Evolutionary conservation across 92 coral and sea anemone genomes (phyloP).

Genomic region (Zoanthus sociatus): DNA sequence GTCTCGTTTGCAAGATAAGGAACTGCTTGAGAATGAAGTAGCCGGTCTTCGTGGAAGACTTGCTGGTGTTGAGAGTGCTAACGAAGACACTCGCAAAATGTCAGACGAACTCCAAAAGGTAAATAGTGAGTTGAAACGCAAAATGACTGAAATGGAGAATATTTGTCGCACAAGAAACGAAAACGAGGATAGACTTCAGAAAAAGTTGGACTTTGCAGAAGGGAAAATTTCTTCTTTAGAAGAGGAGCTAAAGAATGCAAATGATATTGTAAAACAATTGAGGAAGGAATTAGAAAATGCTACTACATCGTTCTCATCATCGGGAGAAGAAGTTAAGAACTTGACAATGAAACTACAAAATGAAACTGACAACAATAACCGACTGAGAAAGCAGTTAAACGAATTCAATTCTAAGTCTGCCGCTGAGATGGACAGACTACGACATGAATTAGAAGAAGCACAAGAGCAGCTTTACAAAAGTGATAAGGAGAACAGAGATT

Average conservation of each 20-base stretch:
- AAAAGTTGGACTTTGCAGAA: slow-evolving; percentile 54
- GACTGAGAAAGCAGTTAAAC: slow-evolving; percentile 53
- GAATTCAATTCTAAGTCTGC: slow-evolving; percentile 33
- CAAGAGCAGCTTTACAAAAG: slow-evolving; percentile 58
- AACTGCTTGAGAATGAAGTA: slow-evolving; percentile 68
- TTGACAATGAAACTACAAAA: slow-evolving; percentile 58
- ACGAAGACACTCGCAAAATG: slow-evolving; percentile 46
- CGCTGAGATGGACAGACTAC: slow-evolving; percentile 59
- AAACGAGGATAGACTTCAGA: slow-evolving; percentile 58
- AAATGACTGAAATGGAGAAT: slow-evolving; percentile 52
- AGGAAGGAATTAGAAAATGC: slow-evolving; percentile 35
- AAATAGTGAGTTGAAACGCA: slow-evolving; percentile 59
- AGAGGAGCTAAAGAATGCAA: slow-evolving; percentile 54
- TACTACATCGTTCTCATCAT: background rate
- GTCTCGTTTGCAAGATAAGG: slow-evolving; percentile 67
- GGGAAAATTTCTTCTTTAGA: slow-evolving; percentile 56
- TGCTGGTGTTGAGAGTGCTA: slow-evolving; percentile 49
- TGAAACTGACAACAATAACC: slow-evolving; percentile 43
- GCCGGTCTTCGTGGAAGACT: slow-evolving; percentile 53
- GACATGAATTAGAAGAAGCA: slow-evolving; percentile 70
- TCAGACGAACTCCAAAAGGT: slow-evolving; percentile 54
- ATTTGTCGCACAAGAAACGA: slow-evolving; percentile 51
- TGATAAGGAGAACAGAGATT: slow-evolving; percentile 63
- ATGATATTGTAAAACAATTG: slow-evolving; percentile 39
- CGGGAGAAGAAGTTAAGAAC: slow-evolving; percentile 48